Base-by-base conservation (phyloP, 2,113 vertebrate species). In the Vanacampus margaritifer region DNA sequence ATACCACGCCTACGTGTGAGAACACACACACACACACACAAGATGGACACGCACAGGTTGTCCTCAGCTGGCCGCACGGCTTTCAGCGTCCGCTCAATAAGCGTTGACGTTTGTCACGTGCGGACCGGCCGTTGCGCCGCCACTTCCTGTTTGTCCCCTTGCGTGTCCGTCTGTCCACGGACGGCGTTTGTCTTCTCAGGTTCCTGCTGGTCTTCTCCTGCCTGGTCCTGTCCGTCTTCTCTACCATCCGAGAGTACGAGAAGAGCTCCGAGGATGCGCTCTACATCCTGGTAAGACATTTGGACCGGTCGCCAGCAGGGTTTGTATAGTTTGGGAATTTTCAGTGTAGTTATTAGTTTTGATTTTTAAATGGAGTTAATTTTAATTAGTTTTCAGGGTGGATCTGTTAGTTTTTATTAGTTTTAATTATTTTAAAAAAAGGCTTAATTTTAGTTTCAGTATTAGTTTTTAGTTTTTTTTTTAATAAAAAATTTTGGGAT, bases 171-270 rank as follows among this genome's bases (percentile, higher is more conserved):
- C 43, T 17, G 43, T 19, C 43, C 43, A 14, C 16, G 43, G 43
- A 5, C 16, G 16, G 16, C 16, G 16, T 73, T 19, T 85, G 36
- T 59, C 6, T 66, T 1, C 13, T 9, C 85, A 98, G 97, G 79
- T 98, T 99, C 84, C 89, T 99, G 67, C 90, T 99, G 78, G 97
- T 99, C 68, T 97, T 99, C 88, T 99, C 97, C 86, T 99, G 97
- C 79, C 92, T 99, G 41, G 96, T 99, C 69, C 92, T 99, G 36
- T 99, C 97, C 0, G 96, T 98, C 45, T 98, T 99, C 86, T 98
- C 96, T 16, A 98, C 97, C 76, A 99, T 99, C 74, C 95, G 90
- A 66, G 96, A 99, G 59, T 99, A 99, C 5, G 95, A 99, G 90
- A 95, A 97, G 91, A 97, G 95, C 73, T 99, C 97, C 0, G 97